These are phyloP conservation scores for Gambelia wislizenii DNA, from an alignment of 2,797 vertebrate species.

Conservation along the genomic window DNA sequence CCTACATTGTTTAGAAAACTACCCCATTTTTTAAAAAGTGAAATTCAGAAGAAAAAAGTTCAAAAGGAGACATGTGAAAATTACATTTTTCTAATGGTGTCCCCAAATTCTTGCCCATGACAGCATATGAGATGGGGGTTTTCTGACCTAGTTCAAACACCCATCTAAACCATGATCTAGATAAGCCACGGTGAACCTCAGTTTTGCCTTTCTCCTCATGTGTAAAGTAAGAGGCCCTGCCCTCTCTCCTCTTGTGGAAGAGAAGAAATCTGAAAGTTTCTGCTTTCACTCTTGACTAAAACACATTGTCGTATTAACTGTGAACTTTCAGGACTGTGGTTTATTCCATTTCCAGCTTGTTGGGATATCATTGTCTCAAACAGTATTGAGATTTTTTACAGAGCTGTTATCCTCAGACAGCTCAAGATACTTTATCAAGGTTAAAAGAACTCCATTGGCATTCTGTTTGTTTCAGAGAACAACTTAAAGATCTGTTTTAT, in stretches of 20 bases:
- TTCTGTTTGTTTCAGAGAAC: neutral
- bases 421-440: neutral
- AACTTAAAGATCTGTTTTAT: neutral
- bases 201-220: neutral
- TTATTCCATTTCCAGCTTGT: neutral
- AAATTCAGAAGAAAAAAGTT: neutral
- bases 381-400: neutral
- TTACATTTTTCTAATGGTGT: no score
- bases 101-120: no score
- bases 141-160: neutral
- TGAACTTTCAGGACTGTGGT: neutral
- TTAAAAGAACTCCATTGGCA: neutral
- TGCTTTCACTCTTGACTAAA: neutral
- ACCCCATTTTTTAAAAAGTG: neutral
- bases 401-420: neutral
- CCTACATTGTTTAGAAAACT: neutral
- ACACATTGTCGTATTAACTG: neutral
- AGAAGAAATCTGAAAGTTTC: neutral
- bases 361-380: neutral
- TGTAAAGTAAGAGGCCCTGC: neutral
- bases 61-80: neutral
- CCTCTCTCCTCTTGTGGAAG: neutral
- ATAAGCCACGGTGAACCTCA: no score
- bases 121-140: neutral
- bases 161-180: neutral